Base-by-base conservation (phyloP, 2,113 vertebrate species). In the Thryonomys swinderianus region DNA sequence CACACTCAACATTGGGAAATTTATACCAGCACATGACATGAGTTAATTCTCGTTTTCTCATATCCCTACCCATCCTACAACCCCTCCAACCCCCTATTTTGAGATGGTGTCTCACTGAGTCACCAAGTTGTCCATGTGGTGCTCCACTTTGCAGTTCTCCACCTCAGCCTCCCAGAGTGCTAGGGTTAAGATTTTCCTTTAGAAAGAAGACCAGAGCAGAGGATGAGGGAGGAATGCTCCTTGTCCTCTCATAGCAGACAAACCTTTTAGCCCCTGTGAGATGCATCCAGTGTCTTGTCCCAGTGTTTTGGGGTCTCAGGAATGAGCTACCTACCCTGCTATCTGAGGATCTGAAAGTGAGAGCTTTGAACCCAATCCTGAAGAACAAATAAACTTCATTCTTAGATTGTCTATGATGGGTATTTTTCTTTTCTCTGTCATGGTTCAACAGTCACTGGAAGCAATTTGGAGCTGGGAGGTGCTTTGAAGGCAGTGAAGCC, bases 401-500 rank as follows among this genome's bases (percentile, higher is more conserved):
- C n/a, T 42, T 67, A 79, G 5, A 16, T 62, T 92, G 37, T 48
- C 57, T 92, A 37, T 48, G 6, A 17, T 48, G 23, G 40, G 21
- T 48, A 51, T 90, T 95, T 85, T 91, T 40, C 53, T 90, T 66
- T 79, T 18, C 37, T 69, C 55, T 62, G 53, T 23, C 59, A 86
- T 27, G 37, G 81, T 84, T 40, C 69, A 32, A 69, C 62, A 88
- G 86, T 37, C 79, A 74, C 76, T 64, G 86, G 59, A 74, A 91
- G 37, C 62, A 64, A 78, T 55, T 91, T 40, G 62, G 48, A 95
- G 16, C 13, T 86, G 53, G n/a, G 20, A 73, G 32, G 16, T 64
- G 11, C 20, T 69, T 69, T 83, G 34, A 45, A 2, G n/a, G n/a
- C 78, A 88, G 53, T 48, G 62, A 85, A 89, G 59, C 55, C 8